A percentile compares a stretch with the other conserved stretches of the same genome.
phyloP scores from a whole-genome alignment of 1,140 invertebrate species.

The Drosophila bipectinata region DNA sequence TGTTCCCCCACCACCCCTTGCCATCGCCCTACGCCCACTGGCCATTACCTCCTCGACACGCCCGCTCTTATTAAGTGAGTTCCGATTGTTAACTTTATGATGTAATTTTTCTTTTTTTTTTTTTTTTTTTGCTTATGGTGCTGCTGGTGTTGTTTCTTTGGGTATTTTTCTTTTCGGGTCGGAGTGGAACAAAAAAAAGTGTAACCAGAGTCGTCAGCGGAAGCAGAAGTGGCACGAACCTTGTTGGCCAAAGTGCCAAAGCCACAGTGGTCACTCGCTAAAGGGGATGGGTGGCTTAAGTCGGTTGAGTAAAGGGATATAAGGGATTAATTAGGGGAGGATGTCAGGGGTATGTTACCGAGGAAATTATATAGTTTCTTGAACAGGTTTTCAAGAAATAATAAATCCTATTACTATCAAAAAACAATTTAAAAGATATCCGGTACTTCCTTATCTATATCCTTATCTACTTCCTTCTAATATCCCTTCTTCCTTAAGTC shows the following conservation, averaged over 20 bases:
- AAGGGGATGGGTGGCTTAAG: not conserved
- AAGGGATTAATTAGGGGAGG: no score
- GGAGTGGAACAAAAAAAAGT: conserved; percentile 17
- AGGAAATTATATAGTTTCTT: no score
- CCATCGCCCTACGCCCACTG: not conserved
- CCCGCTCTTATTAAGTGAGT: conserved; percentile 41
- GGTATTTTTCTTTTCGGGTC: conserved; percentile 21
- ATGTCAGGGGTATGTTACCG: no score
- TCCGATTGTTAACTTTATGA: conserved; percentile 54
- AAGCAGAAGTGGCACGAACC: conserved; percentile 35
- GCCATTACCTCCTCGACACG: conserved; percentile 15
- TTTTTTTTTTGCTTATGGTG: not conserved
- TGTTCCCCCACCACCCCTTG: conserved; percentile 2
- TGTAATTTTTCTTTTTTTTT: conserved; percentile 34
- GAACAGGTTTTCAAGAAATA: no score
- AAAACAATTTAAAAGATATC: no score
- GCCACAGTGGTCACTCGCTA: conserved; percentile 14
- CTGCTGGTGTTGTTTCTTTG: not conserved
- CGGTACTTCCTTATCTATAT: no score
- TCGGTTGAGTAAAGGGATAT: no score
- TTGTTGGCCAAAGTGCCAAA: conserved; percentile 22
- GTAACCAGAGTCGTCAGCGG: conserved; percentile 42
- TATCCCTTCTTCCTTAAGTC: no score
- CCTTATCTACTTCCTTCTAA: no score
- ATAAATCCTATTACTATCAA: no score